These are phyloP conservation scores for Orycteropus afer DNA, from an alignment of 2,113 vertebrate genomes.

Conservation along the genomic window DNA sequence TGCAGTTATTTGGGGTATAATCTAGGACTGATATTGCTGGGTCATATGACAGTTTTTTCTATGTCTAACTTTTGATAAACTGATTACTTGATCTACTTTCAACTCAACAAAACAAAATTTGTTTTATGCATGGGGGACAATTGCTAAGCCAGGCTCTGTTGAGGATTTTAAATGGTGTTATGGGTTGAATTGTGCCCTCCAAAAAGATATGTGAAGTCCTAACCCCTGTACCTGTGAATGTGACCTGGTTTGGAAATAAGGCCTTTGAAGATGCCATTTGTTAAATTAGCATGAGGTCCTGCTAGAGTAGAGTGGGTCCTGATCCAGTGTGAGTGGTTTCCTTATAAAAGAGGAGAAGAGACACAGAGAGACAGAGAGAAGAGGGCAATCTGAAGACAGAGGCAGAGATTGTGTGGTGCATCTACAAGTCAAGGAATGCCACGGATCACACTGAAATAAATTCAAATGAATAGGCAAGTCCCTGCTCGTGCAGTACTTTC, in stretches of 20 bases:
- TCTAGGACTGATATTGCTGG: neutral
- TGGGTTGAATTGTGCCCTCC: neutral
- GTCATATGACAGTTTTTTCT: too few species aligned
- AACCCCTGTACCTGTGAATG: neutral
- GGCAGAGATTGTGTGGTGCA: neutral
- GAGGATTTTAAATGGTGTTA: neutral
- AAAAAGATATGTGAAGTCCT: neutral
- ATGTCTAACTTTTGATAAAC: neutral
- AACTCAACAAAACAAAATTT: neutral
- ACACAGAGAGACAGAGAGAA: neutral
- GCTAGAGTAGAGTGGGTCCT: neutral
- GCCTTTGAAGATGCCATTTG: neutral
- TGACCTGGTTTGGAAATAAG: neutral
- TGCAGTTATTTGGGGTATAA: neutral
- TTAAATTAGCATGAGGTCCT: neutral
- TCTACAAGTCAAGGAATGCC: neutral
- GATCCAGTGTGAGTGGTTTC: neutral
- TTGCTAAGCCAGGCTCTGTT: constrained; percentile 2
- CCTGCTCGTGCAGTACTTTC: neutral
- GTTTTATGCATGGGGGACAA: neutral
- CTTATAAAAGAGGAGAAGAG: neutral
- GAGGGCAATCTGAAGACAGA: neutral
- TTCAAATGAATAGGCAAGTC: neutral
- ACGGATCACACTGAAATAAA: neutral
- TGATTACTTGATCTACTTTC: neutral